These are phyloP conservation scores for Leptopilina clavipes DNA, from an alignment of 1,140 invertebrate genomes.

Conservation along the genomic window DNA sequence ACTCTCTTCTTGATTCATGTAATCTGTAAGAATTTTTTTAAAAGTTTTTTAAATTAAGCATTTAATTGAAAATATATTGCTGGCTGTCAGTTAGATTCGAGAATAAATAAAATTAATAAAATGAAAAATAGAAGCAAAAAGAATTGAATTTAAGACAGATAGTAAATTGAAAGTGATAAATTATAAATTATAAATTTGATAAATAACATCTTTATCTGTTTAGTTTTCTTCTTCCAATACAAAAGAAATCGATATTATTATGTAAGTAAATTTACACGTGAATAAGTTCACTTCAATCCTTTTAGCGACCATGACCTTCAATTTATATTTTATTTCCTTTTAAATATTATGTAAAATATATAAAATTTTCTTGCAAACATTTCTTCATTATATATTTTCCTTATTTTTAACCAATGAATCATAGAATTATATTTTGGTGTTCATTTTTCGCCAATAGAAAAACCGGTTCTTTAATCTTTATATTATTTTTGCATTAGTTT, in stretches of 20 bases:
- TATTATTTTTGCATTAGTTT: no score
- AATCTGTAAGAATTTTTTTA: slow-evolving; percentile 59
- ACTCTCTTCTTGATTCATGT: slow-evolving; percentile 67
- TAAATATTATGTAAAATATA: not conserved
- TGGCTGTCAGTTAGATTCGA: no score
- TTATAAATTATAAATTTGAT: not conserved
- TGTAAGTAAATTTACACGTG: slow-evolving; percentile 19
- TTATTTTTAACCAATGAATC: no score
- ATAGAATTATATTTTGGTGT: no score
- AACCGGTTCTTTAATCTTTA: no score
- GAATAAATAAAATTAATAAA: no score
- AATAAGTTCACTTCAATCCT: slow-evolving; percentile 10
- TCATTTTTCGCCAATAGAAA: no score
- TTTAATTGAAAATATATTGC: not conserved
- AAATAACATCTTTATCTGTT: not conserved
- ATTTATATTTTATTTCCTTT: not conserved
- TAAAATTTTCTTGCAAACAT: not conserved
- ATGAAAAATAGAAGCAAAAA: no score
- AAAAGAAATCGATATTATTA: slow-evolving; percentile 11
- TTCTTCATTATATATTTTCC: not conserved
- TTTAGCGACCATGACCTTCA: slow-evolving; percentile 13
- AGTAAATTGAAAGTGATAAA: no score
- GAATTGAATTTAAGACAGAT: no score
- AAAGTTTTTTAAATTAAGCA: not conserved
- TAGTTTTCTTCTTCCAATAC: not conserved